Evolutionary conservation across 2,888 invertebrate species (phyloP).

Genomic region (Leptura quadrifasciata): DNA sequence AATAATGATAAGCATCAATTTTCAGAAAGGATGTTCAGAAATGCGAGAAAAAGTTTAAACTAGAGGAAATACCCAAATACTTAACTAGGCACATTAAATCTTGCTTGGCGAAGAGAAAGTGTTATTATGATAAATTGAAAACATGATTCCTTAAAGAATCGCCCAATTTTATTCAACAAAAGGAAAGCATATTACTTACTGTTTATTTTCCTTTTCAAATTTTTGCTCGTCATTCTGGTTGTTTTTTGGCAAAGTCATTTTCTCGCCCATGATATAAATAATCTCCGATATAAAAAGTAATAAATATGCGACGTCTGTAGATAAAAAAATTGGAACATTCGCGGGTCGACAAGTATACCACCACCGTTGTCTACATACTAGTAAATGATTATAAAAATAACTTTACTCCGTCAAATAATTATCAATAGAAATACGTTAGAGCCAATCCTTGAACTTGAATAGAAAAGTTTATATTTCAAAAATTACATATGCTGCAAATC

Average conservation of each 20-base stretch:
- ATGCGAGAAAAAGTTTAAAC: no score
- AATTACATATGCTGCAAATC: neutral
- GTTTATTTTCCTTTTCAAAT: neutral
- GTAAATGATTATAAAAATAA: neutral
- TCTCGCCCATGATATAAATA: constrained; percentile 8
- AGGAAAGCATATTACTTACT: constrained; percentile 2
- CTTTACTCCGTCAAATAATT: neutral
- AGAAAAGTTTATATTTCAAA: neutral
- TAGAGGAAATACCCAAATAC: no score
- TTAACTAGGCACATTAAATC: no score
- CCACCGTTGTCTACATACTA: neutral
- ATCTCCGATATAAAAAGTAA: neutral
- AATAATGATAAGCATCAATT: no score
- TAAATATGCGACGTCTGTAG: neutral
- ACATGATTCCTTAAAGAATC: no score
- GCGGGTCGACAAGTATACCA: neutral
- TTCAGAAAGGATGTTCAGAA: no score
- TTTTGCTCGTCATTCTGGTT: constrained; percentile 2
- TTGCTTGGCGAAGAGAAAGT: no score
- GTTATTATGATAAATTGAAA: no score
- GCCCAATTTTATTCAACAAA: neutral
- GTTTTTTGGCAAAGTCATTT: neutral
- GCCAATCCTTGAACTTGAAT: constrained; percentile 25
- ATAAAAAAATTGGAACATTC: neutral
- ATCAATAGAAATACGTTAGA: neutral